A percentile compares a stretch with the other conserved stretches of the same genome.
Conservation (phyloP, 2,113 vertebrate species). For the Eleginops maclovinus region DNA sequence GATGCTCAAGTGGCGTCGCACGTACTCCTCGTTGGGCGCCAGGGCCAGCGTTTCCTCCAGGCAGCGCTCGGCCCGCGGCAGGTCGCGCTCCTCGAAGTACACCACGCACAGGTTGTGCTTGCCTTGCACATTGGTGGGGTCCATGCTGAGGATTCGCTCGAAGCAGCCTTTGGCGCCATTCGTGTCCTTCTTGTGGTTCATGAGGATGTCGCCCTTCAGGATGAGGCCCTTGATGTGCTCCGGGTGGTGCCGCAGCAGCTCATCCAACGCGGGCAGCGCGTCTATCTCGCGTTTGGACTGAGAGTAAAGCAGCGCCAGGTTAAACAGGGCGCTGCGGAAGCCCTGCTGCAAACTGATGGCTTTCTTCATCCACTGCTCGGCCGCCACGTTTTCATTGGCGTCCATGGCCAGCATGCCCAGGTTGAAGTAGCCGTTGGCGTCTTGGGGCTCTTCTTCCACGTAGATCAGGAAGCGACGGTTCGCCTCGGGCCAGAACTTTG, state of each 20-base stretch:
- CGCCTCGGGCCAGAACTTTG: conserved; percentile 93
- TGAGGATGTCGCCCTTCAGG: conserved; percentile 97
- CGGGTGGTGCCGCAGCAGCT: conserved; percentile 91
- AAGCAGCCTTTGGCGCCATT: conserved; percentile 93
- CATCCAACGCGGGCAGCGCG: conserved; percentile 91
- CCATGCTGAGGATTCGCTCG: conserved; percentile 90
- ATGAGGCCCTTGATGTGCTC: conserved; percentile 97
- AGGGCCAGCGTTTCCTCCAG: conserved; percentile 92
- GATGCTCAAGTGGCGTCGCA: conserved; percentile 93
- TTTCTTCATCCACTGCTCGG: conserved; percentile 96
- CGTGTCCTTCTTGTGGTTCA: conserved; percentile 98
- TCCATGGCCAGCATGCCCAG: conserved; percentile 99
- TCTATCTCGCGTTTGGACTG: conserved; percentile 92
- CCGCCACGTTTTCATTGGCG: conserved; percentile 90
- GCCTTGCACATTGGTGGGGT: conserved; percentile 95
- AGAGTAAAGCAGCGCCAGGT: conserved; percentile 95
- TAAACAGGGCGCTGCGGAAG: conserved; percentile 97
- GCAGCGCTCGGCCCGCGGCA: conserved; percentile 91
- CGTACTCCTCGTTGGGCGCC: conserved; percentile 96
- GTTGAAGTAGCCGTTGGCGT: conserved; percentile 98
- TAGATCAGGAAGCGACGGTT: conserved; percentile 93
- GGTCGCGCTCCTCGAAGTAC: conserved; percentile 95
- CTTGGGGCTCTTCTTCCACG: conserved; percentile 92
- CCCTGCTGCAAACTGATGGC: conserved; percentile 91
- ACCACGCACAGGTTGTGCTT: conserved; percentile 99